Evolutionary conservation across 2,888 invertebrate species (phyloP), one percentile per base, ranked within the genome.

Genomic region (Palloptera scutellata): DNA sequence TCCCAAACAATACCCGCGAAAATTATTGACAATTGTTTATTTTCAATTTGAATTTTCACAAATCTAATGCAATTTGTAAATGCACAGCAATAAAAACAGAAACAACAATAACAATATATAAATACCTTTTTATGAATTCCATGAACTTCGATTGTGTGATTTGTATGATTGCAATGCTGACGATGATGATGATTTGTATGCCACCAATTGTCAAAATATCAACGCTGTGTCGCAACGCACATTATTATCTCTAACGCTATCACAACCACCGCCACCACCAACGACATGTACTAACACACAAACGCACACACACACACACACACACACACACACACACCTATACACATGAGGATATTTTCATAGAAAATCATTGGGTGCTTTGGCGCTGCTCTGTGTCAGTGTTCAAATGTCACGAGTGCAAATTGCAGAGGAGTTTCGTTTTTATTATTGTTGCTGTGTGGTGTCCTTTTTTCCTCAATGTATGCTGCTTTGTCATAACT

Each of bases 21-120:
- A 80, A 82, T 82, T 75, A 82, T 80, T 75, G 76, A 67, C 81
- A 78, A 82, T 81, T 82, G 81, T 81, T 81, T 82, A 79, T 77
- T 75, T 72, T 71, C 66, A 72, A 71, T 73, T 72, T 70, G 68
- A 71, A 68, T 72, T 30, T 30, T 30, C 30, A 61, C 66, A 72
- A 66, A 52, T 66, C 70, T 71, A 70, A 68, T 71, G 69, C 64
- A 64, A 66, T 66, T 66, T 43, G 45, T 45, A 64, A 64, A 17
- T 30, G 30, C 52, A 58, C 59, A 64, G 43, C 52, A 42, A 64
- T 43, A 64, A 48, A 45, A 19, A 54, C 45, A 55, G 17, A 63
- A 43, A n/a, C n/a, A 48, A 13, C 11, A 2, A 13, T 17, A 30
- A 30, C 6, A 30, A 30, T 30, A 30, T 4, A 30, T 30, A 30